Evolutionary conservation across 2,113 vertebrate species (phyloP), one percentile per base, ranked within the genome.

Genomic region (Sylvietta virens): DNA sequence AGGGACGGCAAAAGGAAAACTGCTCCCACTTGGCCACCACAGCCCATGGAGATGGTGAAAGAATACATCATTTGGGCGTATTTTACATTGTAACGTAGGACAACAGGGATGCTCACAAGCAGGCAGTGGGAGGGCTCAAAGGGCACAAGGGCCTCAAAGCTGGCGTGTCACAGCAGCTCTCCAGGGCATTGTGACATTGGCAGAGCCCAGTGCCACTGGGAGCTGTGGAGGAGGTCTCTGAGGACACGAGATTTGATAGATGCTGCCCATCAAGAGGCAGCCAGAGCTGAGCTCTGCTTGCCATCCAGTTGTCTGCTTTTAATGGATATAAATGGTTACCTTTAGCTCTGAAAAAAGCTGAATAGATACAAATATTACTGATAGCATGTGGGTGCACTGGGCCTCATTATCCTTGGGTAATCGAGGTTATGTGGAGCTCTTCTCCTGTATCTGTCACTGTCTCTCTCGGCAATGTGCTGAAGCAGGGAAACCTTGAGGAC

Each of bases 361-460:
- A 97, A 96, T 86, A 47, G 91, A 73, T 88, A 53, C 81, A 74
- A 94, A 91, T 37, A 78, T 56, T 42, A 35, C 73, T 65, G 13
- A 39, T 53, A 69, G 69, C 81, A 48, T 87, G 62, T 71, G 87
- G 85, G 94, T 91, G 85, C 60, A 13, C 66, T 53, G 94, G 91
- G 96, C 73, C 94, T 76, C 56, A 50, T 96, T 92, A 81, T 97
- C 95, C 88, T 87, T 58, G 78, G 93, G 88, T 96, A 97, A 97
- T 95, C 93, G 96, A 97, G 96, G 97, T 97, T 91, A 92, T 8
- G 54, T 77, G 84, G 66, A 83, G 79, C 84, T 94, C 86, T 77
- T 92, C 94, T 88, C 61, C 88, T 66, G 69, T 85, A 91, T 78
- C 64, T 8, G 87, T 92, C 93, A 85, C 87, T 90, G 95, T 92